phyloP scores from a whole-genome alignment of 2,888 invertebrate genomes.

The Dryadula phaetusa region DNA sequence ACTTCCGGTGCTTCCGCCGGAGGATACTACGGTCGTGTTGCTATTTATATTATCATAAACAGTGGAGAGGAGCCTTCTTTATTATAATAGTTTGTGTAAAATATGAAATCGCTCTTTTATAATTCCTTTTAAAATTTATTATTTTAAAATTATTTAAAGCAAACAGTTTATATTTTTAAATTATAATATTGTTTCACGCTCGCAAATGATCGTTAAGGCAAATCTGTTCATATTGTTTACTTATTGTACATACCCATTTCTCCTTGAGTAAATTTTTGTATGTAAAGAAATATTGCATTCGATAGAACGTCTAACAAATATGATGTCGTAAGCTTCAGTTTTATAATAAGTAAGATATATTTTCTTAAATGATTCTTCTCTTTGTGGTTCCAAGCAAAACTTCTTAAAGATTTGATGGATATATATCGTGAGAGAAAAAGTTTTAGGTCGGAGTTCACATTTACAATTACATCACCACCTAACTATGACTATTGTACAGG shows the following conservation, averaged over 20 bases:
- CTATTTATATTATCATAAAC: constrained; percentile 5
- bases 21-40: not conserved
- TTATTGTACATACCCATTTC: too few relatives aligned
- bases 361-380: not conserved
- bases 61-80: not conserved
- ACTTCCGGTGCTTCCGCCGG: not conserved
- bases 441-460: constrained; percentile 1
- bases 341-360: too few relatives aligned
- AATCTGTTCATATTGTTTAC: too few relatives aligned
- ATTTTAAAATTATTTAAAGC: not conserved
- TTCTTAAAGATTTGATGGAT: not conserved
- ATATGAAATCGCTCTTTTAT: not conserved
- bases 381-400: not conserved
- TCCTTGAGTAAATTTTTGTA: too few relatives aligned
- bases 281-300: too few relatives aligned
- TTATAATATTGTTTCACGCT: too few relatives aligned
- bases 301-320: too few relatives aligned
- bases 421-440: constrained; percentile 10
- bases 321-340: too few relatives aligned
- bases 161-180: too few relatives aligned
- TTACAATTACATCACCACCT: not conserved
- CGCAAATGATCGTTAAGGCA: too few relatives aligned
- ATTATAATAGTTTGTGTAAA: not conserved
- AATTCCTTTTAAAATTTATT: not conserved
- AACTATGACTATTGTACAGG: not conserved